Conservation (phyloP, 2,113 vertebrate species). For the Meles meles region DNA sequence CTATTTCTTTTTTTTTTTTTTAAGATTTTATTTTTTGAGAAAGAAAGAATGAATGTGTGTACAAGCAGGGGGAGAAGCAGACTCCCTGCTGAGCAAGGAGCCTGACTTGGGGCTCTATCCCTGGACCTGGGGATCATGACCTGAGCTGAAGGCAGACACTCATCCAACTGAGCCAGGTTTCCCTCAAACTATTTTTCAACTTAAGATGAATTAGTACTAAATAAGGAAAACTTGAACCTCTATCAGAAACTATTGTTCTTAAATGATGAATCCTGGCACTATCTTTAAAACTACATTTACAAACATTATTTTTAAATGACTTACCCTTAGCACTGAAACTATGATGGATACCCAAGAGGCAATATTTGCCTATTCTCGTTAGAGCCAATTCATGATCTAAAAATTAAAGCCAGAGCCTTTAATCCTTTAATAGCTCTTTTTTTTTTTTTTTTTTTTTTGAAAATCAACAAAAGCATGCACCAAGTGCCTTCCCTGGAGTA, state of each 20-base stretch:
- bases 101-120: neutral
- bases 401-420: neutral
- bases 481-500: neutral
- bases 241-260: neutral
- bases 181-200: neutral
- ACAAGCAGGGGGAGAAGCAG: neutral
- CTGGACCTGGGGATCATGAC: neutral
- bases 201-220: slow-evolving; percentile 22
- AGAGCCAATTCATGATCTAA: neutral
- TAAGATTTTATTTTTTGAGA: neutral
- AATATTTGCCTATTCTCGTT: neutral
- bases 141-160: neutral
- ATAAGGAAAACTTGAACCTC: neutral
- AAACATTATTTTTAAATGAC: neutral
- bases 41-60: neutral
- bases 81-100: neutral
- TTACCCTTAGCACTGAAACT: neutral
- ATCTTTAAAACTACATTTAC: neutral
- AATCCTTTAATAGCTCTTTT: neutral
- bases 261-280: neutral
- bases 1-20: no score
- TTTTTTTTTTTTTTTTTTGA: no score
- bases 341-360: neutral
- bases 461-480: neutral
- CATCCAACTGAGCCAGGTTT: neutral